Conservation (phyloP, 2,113 vertebrate genomes). For the Dicentrarchus labrax region DNA sequence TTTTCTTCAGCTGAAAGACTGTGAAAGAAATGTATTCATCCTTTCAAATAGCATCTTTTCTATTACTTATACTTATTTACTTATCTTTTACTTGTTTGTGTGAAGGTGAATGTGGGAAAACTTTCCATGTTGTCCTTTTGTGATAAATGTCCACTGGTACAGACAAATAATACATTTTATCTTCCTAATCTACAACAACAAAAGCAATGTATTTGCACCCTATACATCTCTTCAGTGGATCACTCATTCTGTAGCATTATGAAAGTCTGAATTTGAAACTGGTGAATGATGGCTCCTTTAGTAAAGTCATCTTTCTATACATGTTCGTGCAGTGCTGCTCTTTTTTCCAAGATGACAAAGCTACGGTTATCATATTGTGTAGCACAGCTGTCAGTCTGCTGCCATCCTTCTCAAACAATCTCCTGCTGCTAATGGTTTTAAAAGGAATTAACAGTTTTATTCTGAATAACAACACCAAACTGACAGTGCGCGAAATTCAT, state of each 20-base stretch:
- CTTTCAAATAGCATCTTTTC: background rate
- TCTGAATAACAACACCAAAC: background rate
- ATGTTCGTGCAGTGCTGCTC: no score
- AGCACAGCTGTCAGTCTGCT: background rate
- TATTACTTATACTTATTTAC: no score
- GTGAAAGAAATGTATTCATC: background rate
- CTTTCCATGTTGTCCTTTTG: background rate
- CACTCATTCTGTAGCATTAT: background rate
- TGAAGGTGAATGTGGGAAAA: no score
- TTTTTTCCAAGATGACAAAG: background rate
- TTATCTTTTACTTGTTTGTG: no score
- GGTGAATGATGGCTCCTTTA: background rate
- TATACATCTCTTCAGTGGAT: background rate
- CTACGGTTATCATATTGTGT: background rate
- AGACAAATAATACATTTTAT: background rate
- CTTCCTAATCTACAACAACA: background rate
- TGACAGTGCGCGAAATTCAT: no score
- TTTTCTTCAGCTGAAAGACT: background rate
- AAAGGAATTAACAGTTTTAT: background rate
- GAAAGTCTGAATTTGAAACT: background rate
- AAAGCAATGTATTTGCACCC: background rate
- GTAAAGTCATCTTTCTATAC: background rate
- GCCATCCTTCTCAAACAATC: background rate
- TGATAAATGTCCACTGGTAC: background rate
- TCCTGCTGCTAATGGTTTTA: background rate